phyloP scores from a whole-genome alignment of 1,140 invertebrate genomes.

The Gryon sp. region DNA sequence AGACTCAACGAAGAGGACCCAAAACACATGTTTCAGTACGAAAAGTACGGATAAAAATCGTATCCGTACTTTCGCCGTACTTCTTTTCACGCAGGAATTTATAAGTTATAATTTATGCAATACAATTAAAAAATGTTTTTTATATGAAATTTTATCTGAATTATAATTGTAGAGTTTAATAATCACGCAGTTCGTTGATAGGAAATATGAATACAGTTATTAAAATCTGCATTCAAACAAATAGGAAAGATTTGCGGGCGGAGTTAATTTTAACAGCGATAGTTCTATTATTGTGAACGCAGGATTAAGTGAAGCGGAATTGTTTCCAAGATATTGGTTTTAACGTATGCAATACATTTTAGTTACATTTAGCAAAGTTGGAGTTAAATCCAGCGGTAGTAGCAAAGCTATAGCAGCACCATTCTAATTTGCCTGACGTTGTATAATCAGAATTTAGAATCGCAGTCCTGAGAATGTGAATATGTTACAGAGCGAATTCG shows the following conservation, averaged over 20 bases:
- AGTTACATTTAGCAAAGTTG: conserved; percentile 61
- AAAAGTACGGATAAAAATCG: too few relatives aligned
- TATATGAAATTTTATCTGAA: too few relatives aligned
- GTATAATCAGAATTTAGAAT: conserved; percentile 66
- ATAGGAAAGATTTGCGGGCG: conserved; percentile 43
- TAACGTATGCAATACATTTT: conserved; percentile 62
- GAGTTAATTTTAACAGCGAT: conserved; percentile 40
- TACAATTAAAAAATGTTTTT: too few relatives aligned
- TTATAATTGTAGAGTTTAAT: too few relatives aligned
- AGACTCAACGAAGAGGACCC: too few relatives aligned
- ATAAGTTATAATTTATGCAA: too few relatives aligned
- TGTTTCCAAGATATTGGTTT: conserved; percentile 65
- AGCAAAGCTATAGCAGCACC: conserved; percentile 31
- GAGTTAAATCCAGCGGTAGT: conserved; percentile 53
- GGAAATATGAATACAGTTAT: conserved; percentile 31
- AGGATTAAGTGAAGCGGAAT: conserved; percentile 53
- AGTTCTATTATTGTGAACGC: conserved; percentile 40
- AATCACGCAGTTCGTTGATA: too few relatives aligned
- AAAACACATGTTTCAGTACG: too few relatives aligned
- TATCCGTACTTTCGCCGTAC: too few relatives aligned
- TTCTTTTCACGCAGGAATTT: too few relatives aligned
- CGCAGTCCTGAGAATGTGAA: conserved; percentile 63
- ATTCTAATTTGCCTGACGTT: conserved; percentile 62
- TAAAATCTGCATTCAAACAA: conserved; percentile 27
- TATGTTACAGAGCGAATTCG: conserved; percentile 64